Percentiles rank a stretch among this genome's conserved stretches.
Evolutionary conservation across 1,140 invertebrate genomes (phyloP).

Genomic region (Bombus difficillimus): DNA sequence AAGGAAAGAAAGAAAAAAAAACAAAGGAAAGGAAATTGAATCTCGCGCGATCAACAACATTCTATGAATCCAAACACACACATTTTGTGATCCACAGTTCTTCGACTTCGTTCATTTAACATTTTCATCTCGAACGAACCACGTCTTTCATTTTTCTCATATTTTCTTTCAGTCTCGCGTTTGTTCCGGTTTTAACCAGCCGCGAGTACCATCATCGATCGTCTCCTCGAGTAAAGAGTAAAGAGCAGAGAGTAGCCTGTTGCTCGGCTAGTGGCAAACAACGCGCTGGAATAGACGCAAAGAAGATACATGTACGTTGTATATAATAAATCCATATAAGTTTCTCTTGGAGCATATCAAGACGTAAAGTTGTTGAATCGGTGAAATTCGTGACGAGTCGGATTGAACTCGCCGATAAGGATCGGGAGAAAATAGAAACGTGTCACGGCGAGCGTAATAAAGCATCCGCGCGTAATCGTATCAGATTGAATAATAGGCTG

Average conservation of each 20-base stretch:
- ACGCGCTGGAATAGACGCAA: neutral
- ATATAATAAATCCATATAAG: too few relatives aligned
- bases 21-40: neutral
- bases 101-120: neutral
- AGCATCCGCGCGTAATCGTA: constrained; percentile 39
- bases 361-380: neutral
- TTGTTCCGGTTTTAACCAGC: neutral
- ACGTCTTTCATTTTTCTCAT: too few relatives aligned
- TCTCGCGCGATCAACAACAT: neutral
- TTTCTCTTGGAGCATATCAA: neutral
- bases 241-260: neutral
- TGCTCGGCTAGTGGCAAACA: neutral
- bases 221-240: neutral
- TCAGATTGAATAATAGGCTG: constrained; percentile 42
- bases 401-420: neutral
- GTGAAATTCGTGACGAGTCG: neutral
- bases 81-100: neutral
- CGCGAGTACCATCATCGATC: constrained; percentile 5
- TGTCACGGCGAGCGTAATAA: constrained; percentile 10
- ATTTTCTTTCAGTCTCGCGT: neutral
- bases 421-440: constrained; percentile 16
- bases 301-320: neutral
- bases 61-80: neutral
- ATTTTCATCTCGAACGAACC: neutral
- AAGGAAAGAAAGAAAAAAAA: neutral